Evolutionary conservation across 2,888 invertebrate genomes (phyloP), one percentile per base, ranked within the genome.

Genomic region (Diabrotica balteata): DNA sequence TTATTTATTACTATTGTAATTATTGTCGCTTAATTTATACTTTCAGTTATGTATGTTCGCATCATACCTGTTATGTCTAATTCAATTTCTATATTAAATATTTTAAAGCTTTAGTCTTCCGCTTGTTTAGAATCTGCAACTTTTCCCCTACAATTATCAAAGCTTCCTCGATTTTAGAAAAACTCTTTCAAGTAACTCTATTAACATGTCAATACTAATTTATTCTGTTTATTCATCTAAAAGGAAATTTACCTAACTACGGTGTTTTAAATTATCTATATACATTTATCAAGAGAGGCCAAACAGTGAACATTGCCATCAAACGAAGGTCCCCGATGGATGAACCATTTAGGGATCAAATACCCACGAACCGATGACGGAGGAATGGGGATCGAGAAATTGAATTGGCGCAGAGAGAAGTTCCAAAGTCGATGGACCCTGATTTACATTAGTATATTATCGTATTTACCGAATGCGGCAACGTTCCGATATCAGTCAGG

Each of bases 261-360:
- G 32, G 2, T 32, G 32, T 32, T 32, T 32, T 32, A 6, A 42
- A 54, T 54, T 54, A 45, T 57, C 8, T 6, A 11, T 43, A 45
- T 57, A 45, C 45, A 45, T 45, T 45, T 32, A 57, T 17, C 43
- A 44, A 11, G 45, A 45, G 55, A 8, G 45, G 45, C 42, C 54
- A 45, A 45, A 57, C 55, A 57, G 11, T 57, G 11, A 57, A 22
- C 17, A 45, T 9, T 11, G n/a, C 55, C 44, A 11, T 57, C 45
- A 57, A 57, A 57, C 45, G 55, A 57, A 54, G 55, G 11, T 63
- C 63, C 63, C 63, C 10, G 32, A 17, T 49, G 54, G 63, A 54
- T 49, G 63, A 58, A 57, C 22, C 58, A 58, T 58, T 63, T 63
- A 63, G 63, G 58, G 45, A 63, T 63, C 57, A 57, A 57, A 63